phyloP scores from a whole-genome alignment of 37 sponge, comb jelly and placozoan genomes.

The Cladorhizidae sp. region DNA sequence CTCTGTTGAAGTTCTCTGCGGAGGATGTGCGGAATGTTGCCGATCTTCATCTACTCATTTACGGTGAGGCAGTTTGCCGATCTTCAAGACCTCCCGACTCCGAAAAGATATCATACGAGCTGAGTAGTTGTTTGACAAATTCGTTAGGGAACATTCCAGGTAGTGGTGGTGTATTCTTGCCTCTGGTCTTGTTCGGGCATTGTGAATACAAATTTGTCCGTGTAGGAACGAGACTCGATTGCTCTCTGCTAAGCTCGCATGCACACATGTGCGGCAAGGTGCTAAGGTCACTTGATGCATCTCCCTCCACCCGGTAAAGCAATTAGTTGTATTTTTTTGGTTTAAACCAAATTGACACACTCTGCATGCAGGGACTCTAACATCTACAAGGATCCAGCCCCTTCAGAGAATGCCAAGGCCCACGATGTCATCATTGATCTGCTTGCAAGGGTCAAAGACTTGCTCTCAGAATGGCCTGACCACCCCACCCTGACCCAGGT shows the following conservation, averaged over 20 bases:
- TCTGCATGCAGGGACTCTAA: conserved; percentile 22
- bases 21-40: conserved; percentile 12
- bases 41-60: neutral
- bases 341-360: neutral
- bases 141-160: neutral
- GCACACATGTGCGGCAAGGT: neutral
- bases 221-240: neutral
- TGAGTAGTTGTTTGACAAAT: neutral
- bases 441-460: conserved; percentile 5
- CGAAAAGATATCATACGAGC: neutral
- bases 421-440: conserved; percentile 28
- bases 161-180: neutral
- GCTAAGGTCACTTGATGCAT: neutral
- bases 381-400: conserved; percentile 70
- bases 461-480: conserved; percentile 86
- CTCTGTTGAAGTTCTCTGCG: neutral
- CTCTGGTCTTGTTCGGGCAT: too few relatives aligned
- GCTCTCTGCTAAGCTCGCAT: neutral
- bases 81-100: neutral
- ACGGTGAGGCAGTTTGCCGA: neutral
- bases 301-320: neutral
- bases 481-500: conserved; percentile 81
- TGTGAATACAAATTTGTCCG: neutral
- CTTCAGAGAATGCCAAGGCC: conserved; percentile 27
- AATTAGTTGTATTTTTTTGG: neutral